Evolutionary conservation across 2,888 invertebrate genomes (phyloP), one percentile per base, ranked within the genome.

Genomic region (Fabriciana adippe): DNA sequence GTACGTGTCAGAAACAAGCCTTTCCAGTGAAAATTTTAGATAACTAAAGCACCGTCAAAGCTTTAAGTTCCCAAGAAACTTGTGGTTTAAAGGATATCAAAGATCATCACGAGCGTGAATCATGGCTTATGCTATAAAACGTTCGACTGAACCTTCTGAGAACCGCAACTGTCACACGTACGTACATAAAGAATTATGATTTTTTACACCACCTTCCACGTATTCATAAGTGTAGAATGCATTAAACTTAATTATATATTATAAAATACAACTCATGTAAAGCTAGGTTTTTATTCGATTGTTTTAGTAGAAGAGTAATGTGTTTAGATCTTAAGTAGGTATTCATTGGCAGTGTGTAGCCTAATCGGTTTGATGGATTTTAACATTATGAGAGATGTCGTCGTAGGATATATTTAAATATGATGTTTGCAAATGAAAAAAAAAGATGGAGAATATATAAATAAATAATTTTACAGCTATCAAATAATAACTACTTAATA

Each of bases 91-190:
- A 51, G 51, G 60, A 84, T 87, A 89, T 89, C 88, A 86, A 77
- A 88, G 84, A 88, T 86, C 84, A 85, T 83, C 83, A 79, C 79
- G 66, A 26, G 74, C 69, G 83, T 88, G 89, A 88, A 83, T 87
- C 87, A 89, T 82, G 81, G 73, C 77, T 73, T 74, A 74, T 74
- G 78, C 80, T 78, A 81, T 82, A 84, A 84, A 82, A 81, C 80
- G 76, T 77, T 79, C 78, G 76, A 75, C 77, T 78, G 70, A 80
- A 79, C 87, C 86, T 89, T 89, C 89, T 82, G 75, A 77, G 89
- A 89, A 89, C 72, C 78, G 55, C 60, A 55, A 56, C 64, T 65
- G 54, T 62, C 35, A 14, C 60, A 71, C 62, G 70, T 61, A 69
- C 68, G 45, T 35, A 56, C 68, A 50, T 35, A 56, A 35, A 11